phyloP scores from a whole-genome alignment of 64 coral and sea anemone species.

The Porites australiensis region DNA sequence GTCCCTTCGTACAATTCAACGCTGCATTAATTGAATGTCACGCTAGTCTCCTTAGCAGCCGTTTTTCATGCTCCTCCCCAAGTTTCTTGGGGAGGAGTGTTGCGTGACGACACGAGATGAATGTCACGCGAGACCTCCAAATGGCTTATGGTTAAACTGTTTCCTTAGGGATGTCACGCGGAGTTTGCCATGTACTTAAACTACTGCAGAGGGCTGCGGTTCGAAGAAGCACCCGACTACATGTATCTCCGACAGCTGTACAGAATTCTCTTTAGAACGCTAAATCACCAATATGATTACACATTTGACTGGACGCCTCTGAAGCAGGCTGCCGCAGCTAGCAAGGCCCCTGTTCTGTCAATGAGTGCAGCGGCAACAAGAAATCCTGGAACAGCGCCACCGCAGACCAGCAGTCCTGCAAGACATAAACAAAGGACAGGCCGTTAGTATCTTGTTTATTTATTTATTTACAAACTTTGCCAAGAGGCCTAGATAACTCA shows the following conservation, averaged over 20 bases:
- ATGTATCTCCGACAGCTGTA: constrained; percentile 98
- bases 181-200: constrained; percentile 99
- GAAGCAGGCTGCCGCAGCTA: constrained; percentile 85
- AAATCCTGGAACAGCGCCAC: constrained; percentile 68
- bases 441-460: constrained; percentile 66
- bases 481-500: no score
- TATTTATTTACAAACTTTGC: no score
- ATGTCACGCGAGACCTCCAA: no score
- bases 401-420: constrained; percentile 60
- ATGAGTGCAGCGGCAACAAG: constrained; percentile 83
- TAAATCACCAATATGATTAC: constrained; percentile 98
- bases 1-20: no score
- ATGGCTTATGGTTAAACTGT: no score
- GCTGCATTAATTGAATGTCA: no score
- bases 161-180: constrained; percentile 84
- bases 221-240: constrained; percentile 99
- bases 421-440: constrained; percentile 79
- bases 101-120: no score
- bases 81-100: no score
- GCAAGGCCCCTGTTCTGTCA: constrained; percentile 52
- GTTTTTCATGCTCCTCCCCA: no score
- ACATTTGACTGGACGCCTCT: constrained; percentile 96
- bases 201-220: constrained; percentile 93
- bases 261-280: constrained; percentile 95
- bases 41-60: no score